phyloP scores from a whole-genome alignment of 2,113 vertebrate genomes.

The Cyanoliseus patagonus region DNA sequence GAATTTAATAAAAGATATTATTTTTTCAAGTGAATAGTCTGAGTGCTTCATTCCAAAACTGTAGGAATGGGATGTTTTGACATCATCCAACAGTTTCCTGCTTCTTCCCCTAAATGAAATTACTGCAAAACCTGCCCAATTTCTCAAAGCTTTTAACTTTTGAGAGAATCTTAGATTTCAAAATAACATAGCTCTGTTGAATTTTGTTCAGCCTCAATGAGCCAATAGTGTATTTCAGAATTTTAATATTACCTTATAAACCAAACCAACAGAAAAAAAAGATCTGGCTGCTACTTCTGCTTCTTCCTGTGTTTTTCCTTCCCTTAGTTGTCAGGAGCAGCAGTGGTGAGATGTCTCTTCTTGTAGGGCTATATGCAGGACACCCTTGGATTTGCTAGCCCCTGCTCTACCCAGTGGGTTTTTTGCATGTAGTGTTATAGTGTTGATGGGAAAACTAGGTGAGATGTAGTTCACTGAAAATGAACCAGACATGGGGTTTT shows the following conservation, averaged over 20 bases:
- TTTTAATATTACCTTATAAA: neutral
- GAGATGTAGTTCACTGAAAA: neutral
- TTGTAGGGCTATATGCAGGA: neutral
- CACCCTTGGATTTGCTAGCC: neutral
- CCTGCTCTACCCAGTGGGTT: neutral
- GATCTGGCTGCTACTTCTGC: neutral
- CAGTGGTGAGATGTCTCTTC: fast-evolving
- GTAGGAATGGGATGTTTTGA: neutral
- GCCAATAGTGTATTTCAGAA: neutral
- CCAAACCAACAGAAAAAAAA: neutral
- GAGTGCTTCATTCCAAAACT: neutral
- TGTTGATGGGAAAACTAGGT: neutral
- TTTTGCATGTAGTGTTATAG: neutral
- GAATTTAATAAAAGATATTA: neutral
- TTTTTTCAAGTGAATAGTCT: neutral
- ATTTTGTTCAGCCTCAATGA: neutral
- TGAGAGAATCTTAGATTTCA: neutral
- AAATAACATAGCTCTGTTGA: neutral
- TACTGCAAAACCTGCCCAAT: neutral
- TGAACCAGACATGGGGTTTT: neutral
- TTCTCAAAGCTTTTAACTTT: neutral
- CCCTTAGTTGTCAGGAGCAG: neutral
- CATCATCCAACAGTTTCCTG: neutral
- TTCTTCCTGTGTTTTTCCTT: neutral
- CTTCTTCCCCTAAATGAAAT: neutral